Conservation (phyloP, 2,113 vertebrate species). For the Trinectes maculatus region DNA sequence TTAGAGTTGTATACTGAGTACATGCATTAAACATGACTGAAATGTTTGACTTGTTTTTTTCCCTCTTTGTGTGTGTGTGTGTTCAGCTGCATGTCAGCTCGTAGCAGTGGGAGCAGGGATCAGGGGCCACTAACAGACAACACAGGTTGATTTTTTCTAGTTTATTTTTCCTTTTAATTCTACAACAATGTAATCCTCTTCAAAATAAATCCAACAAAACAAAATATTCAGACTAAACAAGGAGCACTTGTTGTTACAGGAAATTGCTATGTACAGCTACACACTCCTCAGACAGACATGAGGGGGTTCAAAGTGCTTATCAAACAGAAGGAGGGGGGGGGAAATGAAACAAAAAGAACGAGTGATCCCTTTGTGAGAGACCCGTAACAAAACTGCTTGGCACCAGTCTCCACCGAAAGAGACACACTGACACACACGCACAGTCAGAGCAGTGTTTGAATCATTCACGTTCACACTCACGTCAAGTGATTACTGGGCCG, state of each 20-base stretch:
- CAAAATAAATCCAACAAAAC: slow-evolving; percentile 77
- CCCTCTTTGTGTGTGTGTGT: not conserved
- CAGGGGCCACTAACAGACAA: slow-evolving; percentile 33
- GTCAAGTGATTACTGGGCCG: slow-evolving; percentile 53
- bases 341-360: slow-evolving; percentile 45
- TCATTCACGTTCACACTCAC: slow-evolving; percentile 15
- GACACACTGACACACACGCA: slow-evolving; percentile 15
- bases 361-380: slow-evolving; percentile 75
- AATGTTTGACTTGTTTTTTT: slow-evolving; percentile 32
- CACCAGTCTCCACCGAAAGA: slow-evolving; percentile 65
- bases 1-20: slow-evolving; percentile 66
- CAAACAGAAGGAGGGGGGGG: slow-evolving; percentile 34
- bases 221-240: slow-evolving; percentile 79
- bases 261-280: slow-evolving; percentile 79
- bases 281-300: slow-evolving; percentile 68
- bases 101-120: slow-evolving; percentile 17
- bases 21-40: slow-evolving; percentile 78
- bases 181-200: slow-evolving; percentile 80
- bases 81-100: slow-evolving; percentile 4
- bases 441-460: not conserved
- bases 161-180: slow-evolving; percentile 75
- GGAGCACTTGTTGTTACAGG: slow-evolving; percentile 80
- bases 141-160: slow-evolving; percentile 59
- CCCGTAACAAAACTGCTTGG: slow-evolving; percentile 74
- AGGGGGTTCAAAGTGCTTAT: slow-evolving; percentile 78